Conservation (phyloP, 2,113 vertebrate species). For the Zosterops borbonicus region DNA sequence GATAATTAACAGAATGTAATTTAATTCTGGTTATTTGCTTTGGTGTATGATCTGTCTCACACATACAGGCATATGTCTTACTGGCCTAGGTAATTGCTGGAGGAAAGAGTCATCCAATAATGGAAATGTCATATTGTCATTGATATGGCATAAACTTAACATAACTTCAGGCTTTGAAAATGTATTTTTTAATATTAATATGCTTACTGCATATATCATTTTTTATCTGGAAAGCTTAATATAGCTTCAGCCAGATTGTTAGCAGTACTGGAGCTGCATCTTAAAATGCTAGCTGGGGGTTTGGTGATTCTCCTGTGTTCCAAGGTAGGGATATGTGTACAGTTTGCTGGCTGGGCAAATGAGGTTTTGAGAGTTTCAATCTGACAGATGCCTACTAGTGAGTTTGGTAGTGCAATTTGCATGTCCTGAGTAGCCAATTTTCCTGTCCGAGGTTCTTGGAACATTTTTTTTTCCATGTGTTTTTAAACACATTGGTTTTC, state of each 20-base stretch:
- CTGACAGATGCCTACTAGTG: neutral
- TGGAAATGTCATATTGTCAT: slow-evolving; percentile 22
- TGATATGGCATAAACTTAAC: slow-evolving; percentile 28
- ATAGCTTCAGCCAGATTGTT: neutral
- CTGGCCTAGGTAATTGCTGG: slow-evolving; percentile 12
- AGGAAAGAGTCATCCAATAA: slow-evolving; percentile 20
- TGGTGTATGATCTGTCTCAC: slow-evolving; percentile 27
- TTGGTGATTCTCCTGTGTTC: neutral
- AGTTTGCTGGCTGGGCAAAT: neutral
- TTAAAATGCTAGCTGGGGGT: neutral
- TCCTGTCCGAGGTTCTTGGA: neutral
- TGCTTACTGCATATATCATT: neutral
- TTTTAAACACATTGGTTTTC: neutral
- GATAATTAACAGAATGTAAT: slow-evolving; percentile 60
- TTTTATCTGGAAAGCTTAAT: slow-evolving; percentile 38
- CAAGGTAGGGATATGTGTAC: neutral
- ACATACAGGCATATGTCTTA: neutral
- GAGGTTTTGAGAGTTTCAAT: neutral
- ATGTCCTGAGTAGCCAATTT: neutral
- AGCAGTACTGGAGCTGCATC: neutral
- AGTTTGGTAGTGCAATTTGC: neutral
- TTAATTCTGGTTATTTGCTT: slow-evolving; percentile 56
- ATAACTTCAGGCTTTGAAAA: slow-evolving; percentile 34
- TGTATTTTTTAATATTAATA: slow-evolving; percentile 45
- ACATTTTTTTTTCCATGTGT: neutral